Base-by-base conservation (phyloP, 2,888 invertebrate genomes). In the Dimorphilus gyrociliatus region DNA sequence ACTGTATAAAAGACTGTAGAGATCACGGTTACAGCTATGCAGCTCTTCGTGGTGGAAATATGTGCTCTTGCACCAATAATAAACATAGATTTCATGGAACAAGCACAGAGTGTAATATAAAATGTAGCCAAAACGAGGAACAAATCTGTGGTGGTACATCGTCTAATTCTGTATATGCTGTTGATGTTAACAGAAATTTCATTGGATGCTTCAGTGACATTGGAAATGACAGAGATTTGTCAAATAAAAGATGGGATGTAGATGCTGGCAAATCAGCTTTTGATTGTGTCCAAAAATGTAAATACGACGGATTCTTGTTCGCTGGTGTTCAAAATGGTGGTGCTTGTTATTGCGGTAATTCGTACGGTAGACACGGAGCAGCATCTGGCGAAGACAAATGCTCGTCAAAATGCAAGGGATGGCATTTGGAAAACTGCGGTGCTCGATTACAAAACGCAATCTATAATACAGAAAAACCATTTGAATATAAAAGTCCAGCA, bases 311-410 rank as follows among this genome's bases (percentile, higher is more conserved):
- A 23, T 23, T 24, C 16, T n/a, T 2, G 2, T 30, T 19, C 17
- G 30, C 30, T 4, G 30, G 30, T 24, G 8, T 30, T 13, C 30
- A 30, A 23, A 14, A 23, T 30, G 30, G 30, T 7, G 30, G 30
- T 15, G 16, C 17, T 2, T 30, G 30, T 13, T 30, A 30, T 10
- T 30, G 30, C 17, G 30, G 30, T n/a, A 23, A 30, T 18, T 5
- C 3, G n/a, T 30, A 19, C 17, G 30, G 30, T 7, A 13, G 10
- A 8, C 13, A 30, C 17, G 30, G 30, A 6, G 23, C 19, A 8
- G 30, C 23, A n/a, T n/a, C n/a, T 8, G 19, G 19, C 8, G 30
- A 30, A 17, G n/a, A 18, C 3, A 5, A 12, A 4, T 30, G 30
- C 19, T 16, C 12, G 8, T 3, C 6, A 3, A 3, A 7, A 7